Evolutionary conservation across 2,113 vertebrate species (phyloP).

Genomic region (Elgaria multicarinata): DNA sequence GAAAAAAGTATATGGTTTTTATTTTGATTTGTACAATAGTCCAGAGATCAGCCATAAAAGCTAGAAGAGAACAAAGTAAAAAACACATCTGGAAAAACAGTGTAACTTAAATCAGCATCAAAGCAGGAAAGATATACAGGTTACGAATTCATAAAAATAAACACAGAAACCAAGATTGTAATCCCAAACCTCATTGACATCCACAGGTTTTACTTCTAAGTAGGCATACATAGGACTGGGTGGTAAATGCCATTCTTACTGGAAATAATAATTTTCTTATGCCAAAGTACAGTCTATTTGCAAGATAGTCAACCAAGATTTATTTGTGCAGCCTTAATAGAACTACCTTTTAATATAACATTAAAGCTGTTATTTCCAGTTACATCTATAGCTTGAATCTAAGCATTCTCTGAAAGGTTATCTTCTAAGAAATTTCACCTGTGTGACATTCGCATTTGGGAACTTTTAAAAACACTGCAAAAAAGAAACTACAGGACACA

Average conservation of each 20-base stretch:
- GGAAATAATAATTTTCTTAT: background rate
- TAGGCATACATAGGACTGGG: no score
- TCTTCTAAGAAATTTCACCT: background rate
- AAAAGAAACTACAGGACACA: background rate
- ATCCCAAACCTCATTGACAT: no score
- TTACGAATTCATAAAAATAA: conserved; percentile 27
- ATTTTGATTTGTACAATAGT: background rate
- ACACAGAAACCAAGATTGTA: rapidly evolving
- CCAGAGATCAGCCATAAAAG: background rate
- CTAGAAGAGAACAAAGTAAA: background rate
- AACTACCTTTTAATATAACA: background rate
- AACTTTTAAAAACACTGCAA: background rate
- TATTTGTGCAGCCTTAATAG: background rate
- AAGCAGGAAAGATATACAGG: conserved; percentile 58
- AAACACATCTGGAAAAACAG: conserved; percentile 30
- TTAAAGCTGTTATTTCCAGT: background rate
- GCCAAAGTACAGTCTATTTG: background rate
- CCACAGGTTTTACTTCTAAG: no score
- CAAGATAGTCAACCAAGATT: background rate
- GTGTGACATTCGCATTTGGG: background rate
- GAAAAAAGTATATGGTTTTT: conserved; percentile 12
- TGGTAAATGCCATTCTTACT: conserved; percentile 20
- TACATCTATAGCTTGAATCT: background rate
- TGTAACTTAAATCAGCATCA: conserved; percentile 59
- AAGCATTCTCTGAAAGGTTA: background rate